phyloP scores from a whole-genome alignment of 2,797 vertebrate genomes.

The Manis javanica region DNA sequence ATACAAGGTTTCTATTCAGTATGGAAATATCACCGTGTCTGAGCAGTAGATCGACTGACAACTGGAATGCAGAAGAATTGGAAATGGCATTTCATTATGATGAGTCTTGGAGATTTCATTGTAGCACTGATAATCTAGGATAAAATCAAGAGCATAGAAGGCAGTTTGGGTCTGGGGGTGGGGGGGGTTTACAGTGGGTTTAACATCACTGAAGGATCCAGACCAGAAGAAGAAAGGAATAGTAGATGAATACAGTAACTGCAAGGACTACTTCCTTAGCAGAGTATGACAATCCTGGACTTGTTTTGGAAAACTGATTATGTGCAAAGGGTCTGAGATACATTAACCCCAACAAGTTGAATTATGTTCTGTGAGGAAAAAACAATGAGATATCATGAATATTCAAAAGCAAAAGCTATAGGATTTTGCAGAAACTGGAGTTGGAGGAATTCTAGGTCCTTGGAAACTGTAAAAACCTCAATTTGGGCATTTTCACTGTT shows the following conservation, averaged over 20 bases:
- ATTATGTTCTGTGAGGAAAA: not conserved
- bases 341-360: not conserved
- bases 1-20: slow-evolving; percentile 63
- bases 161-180: not conserved
- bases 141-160: not conserved
- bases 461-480: not conserved
- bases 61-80: slow-evolving; percentile 36
- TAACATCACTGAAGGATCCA: not conserved
- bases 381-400: not conserved
- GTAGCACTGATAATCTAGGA: not conserved
- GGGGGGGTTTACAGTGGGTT: not conserved
- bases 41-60: slow-evolving; percentile 54
- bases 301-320: not conserved
- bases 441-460: not conserved
- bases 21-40: slow-evolving; percentile 70
- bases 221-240: not conserved
- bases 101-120: not conserved
- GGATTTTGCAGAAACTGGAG: not conserved
- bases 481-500: not conserved
- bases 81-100: slow-evolving; percentile 22
- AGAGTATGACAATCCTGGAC: not conserved
- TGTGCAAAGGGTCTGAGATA: not conserved
- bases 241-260: not conserved
- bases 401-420: not conserved
- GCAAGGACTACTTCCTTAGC: not conserved